Percentiles rank a stretch among this genome's conserved stretches.
phyloP scores from a whole-genome alignment of 2,797 vertebrate species.

The Aselliscus stoliczkanus region DNA sequence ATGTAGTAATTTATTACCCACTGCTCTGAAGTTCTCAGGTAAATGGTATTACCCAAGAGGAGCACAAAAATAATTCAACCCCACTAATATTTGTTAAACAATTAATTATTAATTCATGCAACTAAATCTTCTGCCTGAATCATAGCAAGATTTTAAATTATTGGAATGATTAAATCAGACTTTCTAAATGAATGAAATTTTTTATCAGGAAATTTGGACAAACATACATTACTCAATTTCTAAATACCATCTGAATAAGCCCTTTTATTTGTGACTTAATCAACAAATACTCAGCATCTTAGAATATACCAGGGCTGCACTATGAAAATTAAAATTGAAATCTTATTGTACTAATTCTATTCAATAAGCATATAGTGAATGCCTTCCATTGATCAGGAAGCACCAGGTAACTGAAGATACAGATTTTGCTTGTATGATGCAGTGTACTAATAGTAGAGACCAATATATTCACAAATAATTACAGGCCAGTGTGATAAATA shows the following conservation, averaged over 20 bases:
- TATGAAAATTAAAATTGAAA: background rate
- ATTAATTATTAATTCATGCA: background rate
- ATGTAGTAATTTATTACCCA: background rate
- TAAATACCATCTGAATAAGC: conserved; percentile 8
- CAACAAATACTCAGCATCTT: background rate
- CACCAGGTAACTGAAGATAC: background rate
- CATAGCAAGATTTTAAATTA: conserved; percentile 13
- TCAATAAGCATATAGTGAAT: background rate
- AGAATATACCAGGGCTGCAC: background rate
- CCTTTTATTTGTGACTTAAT: conserved; percentile 1
- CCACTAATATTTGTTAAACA: background rate
- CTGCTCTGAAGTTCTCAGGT: conserved; percentile 3
- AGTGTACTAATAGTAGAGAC: background rate
- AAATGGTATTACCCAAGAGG: background rate
- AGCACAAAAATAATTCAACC: conserved; percentile 1
- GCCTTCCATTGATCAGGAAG: background rate
- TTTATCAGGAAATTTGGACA: background rate
- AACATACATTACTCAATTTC: conserved; percentile 14
- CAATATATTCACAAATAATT: background rate
- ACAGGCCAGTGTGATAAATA: background rate
- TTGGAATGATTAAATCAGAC: conserved; percentile 4
- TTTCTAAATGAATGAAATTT: background rate
- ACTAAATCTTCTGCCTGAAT: background rate
- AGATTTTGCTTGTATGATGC: background rate
- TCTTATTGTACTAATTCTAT: background rate